These are phyloP conservation scores for Volucella inanis DNA, from an alignment of 2,888 invertebrate species.

Conservation along the genomic window DNA sequence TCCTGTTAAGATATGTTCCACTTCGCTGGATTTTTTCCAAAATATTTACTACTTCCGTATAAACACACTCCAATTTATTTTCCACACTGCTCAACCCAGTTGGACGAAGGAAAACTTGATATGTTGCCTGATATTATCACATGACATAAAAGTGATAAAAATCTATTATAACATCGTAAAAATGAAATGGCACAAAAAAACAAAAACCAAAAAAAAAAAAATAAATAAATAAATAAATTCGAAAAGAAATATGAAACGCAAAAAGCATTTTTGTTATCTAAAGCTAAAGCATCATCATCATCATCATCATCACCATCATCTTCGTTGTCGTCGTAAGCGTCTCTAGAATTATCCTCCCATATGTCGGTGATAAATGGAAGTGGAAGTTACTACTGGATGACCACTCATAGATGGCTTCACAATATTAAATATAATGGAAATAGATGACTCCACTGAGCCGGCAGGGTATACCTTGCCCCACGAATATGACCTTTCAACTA, in stretches of 20 bases:
- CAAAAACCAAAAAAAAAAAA: slow-evolving; percentile 31
- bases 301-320: slow-evolving; percentile 12
- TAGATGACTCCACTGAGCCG: slow-evolving; percentile 60
- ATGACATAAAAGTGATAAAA: slow-evolving; percentile 79
- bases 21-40: too few species aligned
- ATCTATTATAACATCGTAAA: slow-evolving; percentile 80
- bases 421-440: slow-evolving; percentile 74
- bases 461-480: slow-evolving; percentile 30
- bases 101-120: background rate
- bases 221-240: background rate
- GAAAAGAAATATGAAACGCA: slow-evolving; percentile 69
- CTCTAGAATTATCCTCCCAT: background rate
- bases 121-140: slow-evolving; percentile 46
- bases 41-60: too few species aligned
- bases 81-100: too few species aligned
- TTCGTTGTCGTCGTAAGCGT: slow-evolving; percentile 9
- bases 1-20: too few species aligned
- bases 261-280: slow-evolving; percentile 67
- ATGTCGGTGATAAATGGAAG: slow-evolving; percentile 62
- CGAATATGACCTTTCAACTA: slow-evolving; percentile 15
- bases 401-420: slow-evolving; percentile 60
- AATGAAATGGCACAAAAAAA: slow-evolving; percentile 26
- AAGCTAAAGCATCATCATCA: slow-evolving; percentile 18
- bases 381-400: slow-evolving; percentile 49
- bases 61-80: too few species aligned